Evolutionary conservation across 2,113 vertebrate species (phyloP).

Genomic region (Nesoenas mayeri): DNA sequence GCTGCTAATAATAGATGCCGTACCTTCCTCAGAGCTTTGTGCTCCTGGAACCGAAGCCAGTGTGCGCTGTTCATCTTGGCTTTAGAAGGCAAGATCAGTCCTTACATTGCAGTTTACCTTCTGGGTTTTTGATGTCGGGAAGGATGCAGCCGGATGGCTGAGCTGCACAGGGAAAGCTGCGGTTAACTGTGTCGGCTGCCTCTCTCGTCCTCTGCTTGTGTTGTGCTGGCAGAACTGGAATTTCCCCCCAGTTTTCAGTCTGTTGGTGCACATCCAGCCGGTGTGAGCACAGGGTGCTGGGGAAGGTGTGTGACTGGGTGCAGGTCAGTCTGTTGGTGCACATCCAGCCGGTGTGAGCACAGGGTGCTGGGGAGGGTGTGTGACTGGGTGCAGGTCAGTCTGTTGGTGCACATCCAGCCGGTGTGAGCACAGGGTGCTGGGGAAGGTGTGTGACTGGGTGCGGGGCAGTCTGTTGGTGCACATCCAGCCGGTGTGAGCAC

Average conservation of each 20-base stretch:
- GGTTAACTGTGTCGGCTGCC: not conserved
- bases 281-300: not conserved
- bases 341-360: no score
- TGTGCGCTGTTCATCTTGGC: fast-evolving
- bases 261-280: not conserved
- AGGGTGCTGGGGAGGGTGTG: no score
- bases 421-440: no score
- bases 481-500: no score
- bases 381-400: no score
- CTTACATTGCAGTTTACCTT: not conserved
- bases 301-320: no score
- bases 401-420: no score
- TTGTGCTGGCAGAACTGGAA: not conserved
- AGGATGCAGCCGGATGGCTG: not conserved
- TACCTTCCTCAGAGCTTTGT: not conserved
- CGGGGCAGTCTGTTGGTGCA: no score
- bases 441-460: no score
- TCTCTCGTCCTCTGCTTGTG: not conserved
- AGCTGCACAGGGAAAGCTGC: fast-evolving
- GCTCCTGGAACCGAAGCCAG: not conserved
- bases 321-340: no score
- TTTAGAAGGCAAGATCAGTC: not conserved
- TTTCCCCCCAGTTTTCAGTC: fast-evolving
- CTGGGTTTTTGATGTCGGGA: not conserved
- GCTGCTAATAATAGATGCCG: constrained; percentile 23